Evolutionary conservation across 2,113 vertebrate species (phyloP).

Genomic region (Dinomys branickii): DNA sequence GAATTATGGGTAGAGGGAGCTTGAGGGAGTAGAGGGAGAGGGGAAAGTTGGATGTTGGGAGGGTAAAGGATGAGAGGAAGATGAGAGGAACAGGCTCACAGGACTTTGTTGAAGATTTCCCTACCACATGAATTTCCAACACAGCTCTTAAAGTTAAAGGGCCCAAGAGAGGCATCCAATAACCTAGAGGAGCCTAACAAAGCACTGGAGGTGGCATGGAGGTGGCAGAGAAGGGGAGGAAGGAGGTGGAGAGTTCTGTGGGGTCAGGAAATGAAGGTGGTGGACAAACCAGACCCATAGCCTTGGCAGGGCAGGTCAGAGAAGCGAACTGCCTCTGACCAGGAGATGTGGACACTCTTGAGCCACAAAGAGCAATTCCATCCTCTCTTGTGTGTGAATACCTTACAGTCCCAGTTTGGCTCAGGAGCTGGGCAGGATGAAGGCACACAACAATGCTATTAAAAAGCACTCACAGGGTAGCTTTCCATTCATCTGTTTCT

Average conservation of each 20-base stretch:
- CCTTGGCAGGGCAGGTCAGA: not conserved
- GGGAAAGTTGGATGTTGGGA: not conserved
- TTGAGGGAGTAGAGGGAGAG: not conserved
- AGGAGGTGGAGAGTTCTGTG: not conserved
- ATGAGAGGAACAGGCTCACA: not conserved
- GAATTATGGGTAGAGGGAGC: constrained; percentile 50
- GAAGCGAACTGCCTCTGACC: not conserved
- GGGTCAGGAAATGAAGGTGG: not conserved
- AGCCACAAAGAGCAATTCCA: not conserved
- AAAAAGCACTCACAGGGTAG: not conserved
- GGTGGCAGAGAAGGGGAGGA: not conserved
- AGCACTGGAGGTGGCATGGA: not conserved
- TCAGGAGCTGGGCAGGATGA: not conserved
- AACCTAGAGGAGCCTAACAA: not conserved
- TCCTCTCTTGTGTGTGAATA: not conserved
- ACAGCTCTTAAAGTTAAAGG: constrained; percentile 39
- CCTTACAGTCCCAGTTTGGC: not conserved
- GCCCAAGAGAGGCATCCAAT: not conserved
- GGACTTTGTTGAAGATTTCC: not conserved
- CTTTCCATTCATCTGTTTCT: not conserved
- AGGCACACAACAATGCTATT: not conserved
- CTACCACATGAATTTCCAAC: constrained; percentile 46
- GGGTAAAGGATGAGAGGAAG: not conserved
- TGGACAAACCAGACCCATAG: not conserved
- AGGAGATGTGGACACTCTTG: not conserved